phyloP scores from a whole-genome alignment of 2,888 invertebrate genomes.

The Mythimna albipuncta region DNA sequence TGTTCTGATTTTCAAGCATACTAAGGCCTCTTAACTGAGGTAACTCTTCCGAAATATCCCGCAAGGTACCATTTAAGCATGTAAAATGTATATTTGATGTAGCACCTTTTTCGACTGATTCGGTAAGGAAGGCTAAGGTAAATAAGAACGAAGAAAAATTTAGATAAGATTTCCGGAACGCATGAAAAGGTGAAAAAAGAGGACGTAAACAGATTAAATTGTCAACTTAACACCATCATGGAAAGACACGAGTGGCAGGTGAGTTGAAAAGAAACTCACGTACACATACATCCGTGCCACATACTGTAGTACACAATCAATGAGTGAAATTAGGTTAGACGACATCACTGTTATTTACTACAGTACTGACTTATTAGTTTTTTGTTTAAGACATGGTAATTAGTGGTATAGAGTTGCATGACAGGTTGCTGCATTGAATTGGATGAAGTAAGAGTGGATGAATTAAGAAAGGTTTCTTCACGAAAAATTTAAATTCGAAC shows the following conservation, averaged over 20 bases:
- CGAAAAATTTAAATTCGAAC: not conserved
- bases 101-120: not conserved
- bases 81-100: not conserved
- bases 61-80: no score
- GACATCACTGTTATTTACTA: slow-evolving; percentile 56
- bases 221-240: slow-evolving; percentile 25
- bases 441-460: not conserved
- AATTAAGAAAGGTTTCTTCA: not conserved
- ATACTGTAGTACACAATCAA: slow-evolving; percentile 69
- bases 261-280: slow-evolving; percentile 63
- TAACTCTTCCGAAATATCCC: no score
- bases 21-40: no score
- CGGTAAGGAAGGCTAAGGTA: not conserved
- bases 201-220: slow-evolving; percentile 16
- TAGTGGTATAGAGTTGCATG: slow-evolving; percentile 1
- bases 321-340: slow-evolving; percentile 75
- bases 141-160: slow-evolving; percentile 1
- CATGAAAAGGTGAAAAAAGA: slow-evolving; percentile 9
- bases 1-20: no score
- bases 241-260: slow-evolving; percentile 45
- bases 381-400: slow-evolving; percentile 30
- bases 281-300: slow-evolving; percentile 73
- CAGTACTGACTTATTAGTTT: slow-evolving; percentile 43
- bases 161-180: not conserved
- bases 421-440: slow-evolving; percentile 4